Evolutionary conservation across 2,113 vertebrate genomes (phyloP).

Genomic region (Helogale parvula): DNA sequence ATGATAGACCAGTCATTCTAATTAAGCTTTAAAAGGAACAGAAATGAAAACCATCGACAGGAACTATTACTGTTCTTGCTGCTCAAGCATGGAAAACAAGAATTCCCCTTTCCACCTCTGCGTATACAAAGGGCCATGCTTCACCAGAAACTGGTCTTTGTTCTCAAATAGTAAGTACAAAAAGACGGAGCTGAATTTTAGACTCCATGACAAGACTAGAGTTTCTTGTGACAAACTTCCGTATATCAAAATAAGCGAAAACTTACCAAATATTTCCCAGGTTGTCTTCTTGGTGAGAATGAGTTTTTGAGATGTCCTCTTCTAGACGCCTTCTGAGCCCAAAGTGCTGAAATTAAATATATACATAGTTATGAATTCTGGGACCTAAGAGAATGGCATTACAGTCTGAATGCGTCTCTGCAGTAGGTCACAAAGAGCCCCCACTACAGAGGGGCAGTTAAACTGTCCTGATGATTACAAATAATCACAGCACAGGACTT

Average conservation of each 20-base stretch:
- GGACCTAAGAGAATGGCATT: neutral
- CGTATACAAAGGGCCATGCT: neutral
- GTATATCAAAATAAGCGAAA: neutral
- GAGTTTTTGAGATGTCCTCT: neutral
- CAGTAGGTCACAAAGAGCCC: neutral
- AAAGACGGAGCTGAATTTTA: slow-evolving; percentile 21
- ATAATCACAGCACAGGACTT: neutral
- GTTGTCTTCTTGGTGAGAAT: neutral
- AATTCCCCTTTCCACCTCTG: neutral
- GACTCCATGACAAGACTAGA: neutral
- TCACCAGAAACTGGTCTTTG: neutral
- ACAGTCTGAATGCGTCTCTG: neutral
- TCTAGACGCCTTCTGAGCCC: neutral
- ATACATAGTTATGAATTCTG: neutral
- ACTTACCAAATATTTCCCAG: neutral
- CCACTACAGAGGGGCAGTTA: neutral
- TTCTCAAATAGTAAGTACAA: slow-evolving; percentile 24
- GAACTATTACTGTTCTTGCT: neutral
- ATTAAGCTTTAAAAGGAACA: slow-evolving; percentile 57
- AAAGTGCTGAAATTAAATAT: neutral
- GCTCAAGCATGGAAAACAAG: slow-evolving; percentile 47
- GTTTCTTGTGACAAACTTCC: neutral
- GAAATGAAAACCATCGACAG: slow-evolving; percentile 16
- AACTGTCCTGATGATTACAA: slow-evolving; percentile 8
- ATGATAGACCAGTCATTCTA: slow-evolving; percentile 24